Percentiles rank a stretch among this genome's conserved stretches.
phyloP scores from a whole-genome alignment of 2,888 invertebrate species.

The Acanthosoma haemorrhoidale region DNA sequence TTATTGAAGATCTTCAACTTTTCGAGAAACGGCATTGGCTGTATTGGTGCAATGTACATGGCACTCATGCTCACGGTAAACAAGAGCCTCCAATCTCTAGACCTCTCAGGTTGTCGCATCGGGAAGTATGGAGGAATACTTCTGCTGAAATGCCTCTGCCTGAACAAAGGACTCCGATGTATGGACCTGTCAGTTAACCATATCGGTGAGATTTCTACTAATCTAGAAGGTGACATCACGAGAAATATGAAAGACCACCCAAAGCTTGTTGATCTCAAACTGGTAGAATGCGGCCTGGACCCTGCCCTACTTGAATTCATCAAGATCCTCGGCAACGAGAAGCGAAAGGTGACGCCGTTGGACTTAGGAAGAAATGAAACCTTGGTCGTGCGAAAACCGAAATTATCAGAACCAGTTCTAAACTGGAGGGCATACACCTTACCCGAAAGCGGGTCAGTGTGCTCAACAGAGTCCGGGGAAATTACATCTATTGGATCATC shows the following conservation, averaged over 20 bases:
- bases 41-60: neutral
- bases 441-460: neutral
- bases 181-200: neutral
- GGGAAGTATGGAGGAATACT: neutral
- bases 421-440: neutral
- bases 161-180: neutral
- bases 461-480: neutral
- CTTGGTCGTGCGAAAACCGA: neutral
- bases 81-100: neutral
- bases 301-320: neutral
- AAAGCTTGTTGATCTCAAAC: neutral
- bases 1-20: neutral
- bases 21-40: neutral
- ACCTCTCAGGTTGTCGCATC: neutral
- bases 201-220: neutral
- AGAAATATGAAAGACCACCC: neutral
- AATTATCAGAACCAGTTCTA: fast-evolving
- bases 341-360: neutral
- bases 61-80: neutral
- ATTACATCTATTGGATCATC: neutral
- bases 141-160: neutral
- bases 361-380: neutral
- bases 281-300: neutral
- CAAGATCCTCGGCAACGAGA: neutral
- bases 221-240: neutral